Evolutionary conservation across 2,888 invertebrate genomes (phyloP), one percentile per base, ranked within the genome.

Genomic region (Coleophora flavipennella): DNA sequence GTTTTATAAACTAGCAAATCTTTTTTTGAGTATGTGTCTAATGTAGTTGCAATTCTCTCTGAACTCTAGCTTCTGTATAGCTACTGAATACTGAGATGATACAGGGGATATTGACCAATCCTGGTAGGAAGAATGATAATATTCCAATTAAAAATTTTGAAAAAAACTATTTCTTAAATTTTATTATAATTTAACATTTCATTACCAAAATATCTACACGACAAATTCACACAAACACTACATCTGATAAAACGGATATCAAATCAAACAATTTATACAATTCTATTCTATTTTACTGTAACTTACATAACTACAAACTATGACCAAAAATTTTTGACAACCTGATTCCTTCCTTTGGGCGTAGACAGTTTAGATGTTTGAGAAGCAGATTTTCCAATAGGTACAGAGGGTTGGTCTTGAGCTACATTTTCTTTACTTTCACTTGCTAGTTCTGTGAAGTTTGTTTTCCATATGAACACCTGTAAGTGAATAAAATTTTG

Each of bases 391-490:
- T 54, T 62, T 20, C 3, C 20, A 20, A 20, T 20, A 27, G 64
- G 53, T 36, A 57, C 44, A 25, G 60, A 41, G 31, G 59, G 46
- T 38, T 49, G 43, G 51, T 67, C 73, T 35, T 68, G 61, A 27
- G 46, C 55, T 8, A 67, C 39, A 57, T 83, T 81, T 48, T 83
- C 83, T 44, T 79, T 78, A 25, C 46, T 40, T 31, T 76, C 75
- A 59, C 46, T 63, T 35, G 57, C 57, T 31, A 79, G 55, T 48
- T 75, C 68, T 41, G 78, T 76, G 48, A 86, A 86, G 53, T 86
- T 86, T 10, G 86, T 85, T 62, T 79, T 85, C 86, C 86, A 87
- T 39, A 86, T 59, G 48, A 84, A 77, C 8, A 86, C 75, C 86
- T 86, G 57, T 12, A 75, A 75, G 32, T 43, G 36, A 44, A 35